Percentiles rank a stretch among this genome's conserved stretches.
These are phyloP conservation scores for Damaliscus lunatus DNA, from an alignment of 2,113 vertebrate species.

Conservation along the genomic window DNA sequence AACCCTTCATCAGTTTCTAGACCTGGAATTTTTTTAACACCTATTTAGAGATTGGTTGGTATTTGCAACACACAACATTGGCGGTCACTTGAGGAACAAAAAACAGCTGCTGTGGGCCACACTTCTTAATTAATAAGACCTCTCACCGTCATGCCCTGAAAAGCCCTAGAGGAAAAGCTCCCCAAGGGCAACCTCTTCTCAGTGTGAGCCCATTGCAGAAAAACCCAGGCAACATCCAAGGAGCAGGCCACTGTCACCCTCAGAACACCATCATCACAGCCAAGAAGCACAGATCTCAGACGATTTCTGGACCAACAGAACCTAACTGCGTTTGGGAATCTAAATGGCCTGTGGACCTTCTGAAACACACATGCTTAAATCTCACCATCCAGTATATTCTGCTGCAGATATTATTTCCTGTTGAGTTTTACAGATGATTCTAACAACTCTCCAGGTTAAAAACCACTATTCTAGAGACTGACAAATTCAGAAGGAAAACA, in stretches of 20 bases:
- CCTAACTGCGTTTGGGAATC: neutral
- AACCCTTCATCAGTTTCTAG: neutral
- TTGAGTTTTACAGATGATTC: neutral
- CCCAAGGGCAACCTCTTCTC: neutral
- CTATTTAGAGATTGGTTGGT: neutral
- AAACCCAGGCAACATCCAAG: neutral
- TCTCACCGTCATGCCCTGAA: neutral
- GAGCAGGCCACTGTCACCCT: neutral
- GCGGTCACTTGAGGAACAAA: neutral
- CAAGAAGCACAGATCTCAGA: neutral
- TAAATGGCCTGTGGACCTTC: neutral
- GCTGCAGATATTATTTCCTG: neutral
- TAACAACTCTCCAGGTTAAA: neutral
- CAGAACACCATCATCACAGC: neutral
- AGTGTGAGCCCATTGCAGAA: neutral
- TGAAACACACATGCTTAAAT: neutral
- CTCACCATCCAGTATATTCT: neutral
- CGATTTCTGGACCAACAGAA: neutral
- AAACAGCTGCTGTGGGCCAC: neutral
- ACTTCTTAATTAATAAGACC: neutral
- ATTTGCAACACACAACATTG: neutral
- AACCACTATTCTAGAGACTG: neutral
- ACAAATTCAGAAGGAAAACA: neutral
- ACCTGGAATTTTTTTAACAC: neutral
- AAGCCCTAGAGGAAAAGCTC: neutral